Percentiles rank a stretch among this genome's conserved stretches.
Evolutionary conservation across 1,140 invertebrate species (phyloP).

Genomic region (Drosophila oshimai): DNA sequence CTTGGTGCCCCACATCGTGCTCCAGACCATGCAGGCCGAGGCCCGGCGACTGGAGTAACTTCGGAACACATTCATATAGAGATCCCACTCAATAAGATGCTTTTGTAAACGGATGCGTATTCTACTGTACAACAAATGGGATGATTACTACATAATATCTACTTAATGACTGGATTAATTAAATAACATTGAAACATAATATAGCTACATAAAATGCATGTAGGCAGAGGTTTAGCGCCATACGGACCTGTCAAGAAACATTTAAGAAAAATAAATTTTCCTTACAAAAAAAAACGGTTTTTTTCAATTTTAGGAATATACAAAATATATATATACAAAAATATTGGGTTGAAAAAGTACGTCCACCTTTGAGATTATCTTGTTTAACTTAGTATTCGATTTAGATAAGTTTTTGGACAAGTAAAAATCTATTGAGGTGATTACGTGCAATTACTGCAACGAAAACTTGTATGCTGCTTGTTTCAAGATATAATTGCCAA

Average conservation of each 20-base stretch:
- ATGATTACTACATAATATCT: conserved; percentile 39
- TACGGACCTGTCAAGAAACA: conserved; percentile 38
- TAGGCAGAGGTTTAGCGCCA: conserved; percentile 35
- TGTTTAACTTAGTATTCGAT: too few species aligned
- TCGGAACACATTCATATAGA: conserved; percentile 41
- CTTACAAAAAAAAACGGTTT: conserved; percentile 31
- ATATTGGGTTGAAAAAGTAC: too few species aligned
- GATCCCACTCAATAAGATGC: conserved; percentile 36
- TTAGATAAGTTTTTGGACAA: too few species aligned
- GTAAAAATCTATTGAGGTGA: too few species aligned
- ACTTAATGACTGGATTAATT: conserved; percentile 43
- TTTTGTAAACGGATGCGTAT: conserved; percentile 47
- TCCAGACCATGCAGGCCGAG: conserved; percentile 73
- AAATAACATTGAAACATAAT: conserved; percentile 30
- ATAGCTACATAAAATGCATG: conserved; percentile 28
- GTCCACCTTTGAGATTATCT: too few species aligned
- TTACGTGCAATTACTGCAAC: too few species aligned
- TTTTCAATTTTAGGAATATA: neutral
- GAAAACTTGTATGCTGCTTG: too few species aligned
- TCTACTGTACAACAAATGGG: conserved; percentile 37
- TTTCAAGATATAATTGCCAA: too few species aligned
- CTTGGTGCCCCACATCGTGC: conserved; percentile 65
- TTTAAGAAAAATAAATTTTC: conserved; percentile 44
- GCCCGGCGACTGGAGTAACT: conserved; percentile 53
- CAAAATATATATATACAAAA: too few species aligned